Evolutionary conservation across 2,113 vertebrate species (phyloP), one percentile per base, ranked within the genome.

Genomic region (Bubo bubo): DNA sequence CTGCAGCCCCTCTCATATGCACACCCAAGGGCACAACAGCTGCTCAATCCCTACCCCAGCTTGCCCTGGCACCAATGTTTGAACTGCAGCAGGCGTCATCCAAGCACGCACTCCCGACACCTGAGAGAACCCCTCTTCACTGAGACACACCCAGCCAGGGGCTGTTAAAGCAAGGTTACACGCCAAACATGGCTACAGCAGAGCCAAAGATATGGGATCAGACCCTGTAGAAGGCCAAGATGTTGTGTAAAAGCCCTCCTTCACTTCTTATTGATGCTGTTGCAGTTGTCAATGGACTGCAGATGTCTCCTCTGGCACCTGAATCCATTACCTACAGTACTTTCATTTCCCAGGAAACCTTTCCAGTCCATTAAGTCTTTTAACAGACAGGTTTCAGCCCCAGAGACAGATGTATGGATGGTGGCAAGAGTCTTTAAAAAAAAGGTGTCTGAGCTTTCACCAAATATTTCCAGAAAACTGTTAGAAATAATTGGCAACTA

Each of bases 291-390:
- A 39, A 6, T 9, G 37, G 62, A 73, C 62, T 86, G 94, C 67
- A 90, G 81, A 86, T 86, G 88, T 68, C 93, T 92, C 82, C 39
- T 52, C 21, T n/a, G 43, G 37, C 34, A 90, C 75, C 70, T 82
- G 59, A 82, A 81, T 81, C 80, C 67, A 75, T 66, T 75, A 92
- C 58, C 71, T 68, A 52, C 56, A 64, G 8, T n/a, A 79, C 15
- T 90, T 93, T 43, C 14, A 95, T 83, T 88, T 92, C 93, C 67
- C 86, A 93, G 8, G 37, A 83, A 63, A 60, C 58, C 50, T 73
- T 93, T 88, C 81, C 60, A 59, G 73, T 34, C 74, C 88, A 88
- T 95, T 92, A 96, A 75, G 47, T 59, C 71, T 59, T 63, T 39
- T 59, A 71, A 50, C 32, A 74, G 22, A 75, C 56, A 72, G 73